phyloP scores from a whole-genome alignment of 1,140 invertebrate genomes.

The Pogonomyrmex californicus region DNA sequence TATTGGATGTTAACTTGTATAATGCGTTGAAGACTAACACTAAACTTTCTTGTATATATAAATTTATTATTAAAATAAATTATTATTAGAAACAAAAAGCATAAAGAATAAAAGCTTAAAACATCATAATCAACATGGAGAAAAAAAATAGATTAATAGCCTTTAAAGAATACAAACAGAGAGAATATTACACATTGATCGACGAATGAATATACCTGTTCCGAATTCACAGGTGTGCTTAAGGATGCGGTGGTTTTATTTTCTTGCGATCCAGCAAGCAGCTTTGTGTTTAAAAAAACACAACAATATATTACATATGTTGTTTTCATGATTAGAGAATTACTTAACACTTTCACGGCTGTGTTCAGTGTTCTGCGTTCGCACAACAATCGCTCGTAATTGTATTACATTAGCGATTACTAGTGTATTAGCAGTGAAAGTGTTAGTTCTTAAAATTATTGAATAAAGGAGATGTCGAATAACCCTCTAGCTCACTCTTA shows the following conservation, averaged over 20 bases:
- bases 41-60: background rate
- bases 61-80: background rate
- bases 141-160: slow-evolving; percentile 42
- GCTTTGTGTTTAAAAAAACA: slow-evolving; percentile 83
- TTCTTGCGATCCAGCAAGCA: slow-evolving; percentile 86
- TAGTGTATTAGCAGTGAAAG: slow-evolving; percentile 50
- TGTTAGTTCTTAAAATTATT: slow-evolving; percentile 36
- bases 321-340: slow-evolving; percentile 51
- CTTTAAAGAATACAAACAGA: slow-evolving; percentile 35
- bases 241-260: slow-evolving; percentile 85
- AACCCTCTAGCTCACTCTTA: background rate
- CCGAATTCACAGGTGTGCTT: slow-evolving; percentile 86
- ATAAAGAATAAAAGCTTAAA: slow-evolving; percentile 41
- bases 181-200: slow-evolving; percentile 71
- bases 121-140: slow-evolving; percentile 26
- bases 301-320: slow-evolving; percentile 73
- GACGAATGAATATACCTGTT: slow-evolving; percentile 84
- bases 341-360: slow-evolving; percentile 58
- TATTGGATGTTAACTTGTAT: background rate
- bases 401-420: slow-evolving; percentile 7
- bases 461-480: background rate
- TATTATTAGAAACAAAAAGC: slow-evolving; percentile 29
- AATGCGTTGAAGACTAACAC: background rate
- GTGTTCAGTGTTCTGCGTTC: background rate
- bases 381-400: background rate